Evolutionary conservation across 2,888 invertebrate genomes (phyloP).

Genomic region (Agriopis aurantiaria): DNA sequence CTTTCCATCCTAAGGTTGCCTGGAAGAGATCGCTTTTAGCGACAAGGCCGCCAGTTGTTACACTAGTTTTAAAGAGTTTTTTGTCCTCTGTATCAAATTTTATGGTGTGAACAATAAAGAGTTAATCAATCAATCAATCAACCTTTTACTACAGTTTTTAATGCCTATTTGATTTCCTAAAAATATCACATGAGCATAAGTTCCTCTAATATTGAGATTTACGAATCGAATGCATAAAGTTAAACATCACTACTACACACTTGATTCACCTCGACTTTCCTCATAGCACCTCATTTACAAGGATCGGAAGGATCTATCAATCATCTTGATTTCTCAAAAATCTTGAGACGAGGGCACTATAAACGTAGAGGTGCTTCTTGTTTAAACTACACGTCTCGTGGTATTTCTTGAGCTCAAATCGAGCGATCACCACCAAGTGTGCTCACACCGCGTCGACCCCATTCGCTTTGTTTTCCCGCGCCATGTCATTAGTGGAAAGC

Average conservation of each 20-base stretch:
- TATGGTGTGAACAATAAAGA: too few relatives aligned
- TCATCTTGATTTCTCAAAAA: constrained; percentile 24
- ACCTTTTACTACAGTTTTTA: neutral
- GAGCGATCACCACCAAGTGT: constrained; percentile 43
- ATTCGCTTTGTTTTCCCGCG: constrained; percentile 79
- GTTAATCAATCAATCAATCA: too few relatives aligned
- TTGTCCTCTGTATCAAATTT: too few relatives aligned
- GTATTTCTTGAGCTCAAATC: constrained; percentile 43
- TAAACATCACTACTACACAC: neutral
- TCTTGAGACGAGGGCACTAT: constrained; percentile 32
- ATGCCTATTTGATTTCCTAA: neutral
- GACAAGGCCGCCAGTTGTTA: too few relatives aligned
- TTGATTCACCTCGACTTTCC: neutral
- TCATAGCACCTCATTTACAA: neutral
- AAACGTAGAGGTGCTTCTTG: constrained; percentile 21
- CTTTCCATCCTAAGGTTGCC: too few relatives aligned
- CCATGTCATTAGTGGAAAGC: constrained; percentile 84
- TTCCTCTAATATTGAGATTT: neutral
- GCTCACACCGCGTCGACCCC: constrained; percentile 52
- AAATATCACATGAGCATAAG: neutral
- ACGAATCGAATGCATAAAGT: neutral
- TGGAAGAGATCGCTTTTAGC: too few relatives aligned
- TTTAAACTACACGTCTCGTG: constrained; percentile 28
- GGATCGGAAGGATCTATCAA: constrained; percentile 15
- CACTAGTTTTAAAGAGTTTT: too few relatives aligned